A percentile compares a stretch with the other conserved stretches of the same genome.
Conservation (phyloP, 2,797 vertebrate genomes). For the Sebastes taczanowskii region DNA sequence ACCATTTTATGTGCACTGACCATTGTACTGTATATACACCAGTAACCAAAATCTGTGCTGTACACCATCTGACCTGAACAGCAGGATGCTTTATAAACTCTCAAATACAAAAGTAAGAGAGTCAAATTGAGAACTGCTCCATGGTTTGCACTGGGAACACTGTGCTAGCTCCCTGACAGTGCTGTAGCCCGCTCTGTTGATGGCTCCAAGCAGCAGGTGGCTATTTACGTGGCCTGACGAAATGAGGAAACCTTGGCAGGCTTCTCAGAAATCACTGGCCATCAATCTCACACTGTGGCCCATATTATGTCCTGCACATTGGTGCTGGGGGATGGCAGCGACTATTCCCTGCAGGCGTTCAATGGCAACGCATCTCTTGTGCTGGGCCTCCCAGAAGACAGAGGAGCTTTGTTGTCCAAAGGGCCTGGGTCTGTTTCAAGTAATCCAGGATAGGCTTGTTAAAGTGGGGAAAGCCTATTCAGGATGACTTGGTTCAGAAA, state of each 20-base stretch:
- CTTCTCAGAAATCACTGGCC: conserved; percentile 79
- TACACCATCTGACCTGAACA: not conserved
- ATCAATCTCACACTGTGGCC: conserved; percentile 71
- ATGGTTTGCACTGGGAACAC: not conserved
- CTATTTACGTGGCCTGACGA: conserved; percentile 82
- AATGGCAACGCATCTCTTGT: conserved; percentile 53
- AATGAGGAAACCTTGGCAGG: conserved; percentile 69
- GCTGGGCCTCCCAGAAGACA: conserved; percentile 48
- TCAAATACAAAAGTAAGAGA: not conserved
- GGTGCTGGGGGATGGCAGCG: conserved; percentile 20
- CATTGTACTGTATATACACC: not conserved
- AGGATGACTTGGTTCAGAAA: conserved; percentile 95
- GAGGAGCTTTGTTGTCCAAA: conserved; percentile 44
- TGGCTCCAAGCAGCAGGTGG: conserved; percentile 77
- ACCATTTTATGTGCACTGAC: not conserved
- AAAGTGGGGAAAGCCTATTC: conserved; percentile 92
- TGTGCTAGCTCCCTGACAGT: conserved; percentile 64
- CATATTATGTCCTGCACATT: conserved; percentile 42
- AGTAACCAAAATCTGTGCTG: not conserved
- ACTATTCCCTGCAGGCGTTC: conserved; percentile 50
- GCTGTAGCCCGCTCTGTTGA: conserved; percentile 67
- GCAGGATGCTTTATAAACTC: not conserved
- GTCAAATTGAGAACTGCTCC: not conserved
- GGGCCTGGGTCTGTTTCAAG: conserved; percentile 92
- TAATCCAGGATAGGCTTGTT: conserved; percentile 99